These are phyloP conservation scores for Eospalax fontanierii DNA, from an alignment of 2,797 vertebrate species.

Conservation along the genomic window DNA sequence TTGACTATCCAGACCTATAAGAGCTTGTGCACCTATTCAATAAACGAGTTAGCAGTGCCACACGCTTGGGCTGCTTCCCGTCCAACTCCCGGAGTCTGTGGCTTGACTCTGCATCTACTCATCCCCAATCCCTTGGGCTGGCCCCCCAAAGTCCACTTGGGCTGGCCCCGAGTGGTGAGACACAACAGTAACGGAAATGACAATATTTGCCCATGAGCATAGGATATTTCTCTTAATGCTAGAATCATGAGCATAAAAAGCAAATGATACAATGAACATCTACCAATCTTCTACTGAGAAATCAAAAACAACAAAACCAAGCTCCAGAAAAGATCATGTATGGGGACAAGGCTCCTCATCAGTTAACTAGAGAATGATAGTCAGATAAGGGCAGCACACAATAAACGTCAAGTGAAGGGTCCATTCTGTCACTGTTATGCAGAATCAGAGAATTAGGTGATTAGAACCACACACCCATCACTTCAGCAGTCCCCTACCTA, in stretches of 20 bases:
- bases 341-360: background rate
- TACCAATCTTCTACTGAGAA: background rate
- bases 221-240: background rate
- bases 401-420: background rate
- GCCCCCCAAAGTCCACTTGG: too few relatives aligned
- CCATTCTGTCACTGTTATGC: rapidly evolving
- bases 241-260: background rate
- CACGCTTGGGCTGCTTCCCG: too few relatives aligned
- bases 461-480: rapidly evolving
- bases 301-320: background rate
- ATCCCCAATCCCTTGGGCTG: too few relatives aligned
- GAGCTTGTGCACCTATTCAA: too few relatives aligned
- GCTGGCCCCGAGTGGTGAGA: too few relatives aligned
- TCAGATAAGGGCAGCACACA: background rate
- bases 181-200: too few relatives aligned
- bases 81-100: too few relatives aligned
- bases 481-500: rapidly evolving
- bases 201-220: background rate
- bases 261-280: background rate
- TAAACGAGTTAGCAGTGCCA: too few relatives aligned
- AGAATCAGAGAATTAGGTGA: background rate
- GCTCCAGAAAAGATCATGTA: background rate
- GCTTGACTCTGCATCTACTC: too few relatives aligned
- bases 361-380: too few relatives aligned
- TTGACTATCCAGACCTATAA: too few relatives aligned